Conservation (phyloP, 2,113 vertebrate genomes). For the Scomber colias region DNA sequence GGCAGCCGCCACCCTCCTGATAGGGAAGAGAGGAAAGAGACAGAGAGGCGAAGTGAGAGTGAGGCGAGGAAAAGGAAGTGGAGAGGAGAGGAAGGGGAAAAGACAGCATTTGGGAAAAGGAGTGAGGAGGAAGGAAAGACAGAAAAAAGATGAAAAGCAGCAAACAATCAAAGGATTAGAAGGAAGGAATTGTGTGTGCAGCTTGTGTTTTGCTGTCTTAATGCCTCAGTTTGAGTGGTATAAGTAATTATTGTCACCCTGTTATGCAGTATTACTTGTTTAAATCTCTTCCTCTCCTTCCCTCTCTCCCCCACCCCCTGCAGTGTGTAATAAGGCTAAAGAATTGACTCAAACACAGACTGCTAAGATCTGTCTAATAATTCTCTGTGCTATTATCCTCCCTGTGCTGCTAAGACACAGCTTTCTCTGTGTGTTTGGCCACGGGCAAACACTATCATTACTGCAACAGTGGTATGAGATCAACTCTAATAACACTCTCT, state of each 20-base stretch:
- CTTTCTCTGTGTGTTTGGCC: conserved; percentile 67
- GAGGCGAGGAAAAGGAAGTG: conserved; percentile 17
- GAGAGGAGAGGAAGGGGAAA: not conserved
- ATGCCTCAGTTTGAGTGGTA: conserved; percentile 60
- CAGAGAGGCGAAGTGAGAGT: conserved; percentile 35
- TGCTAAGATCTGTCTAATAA: conserved; percentile 75
- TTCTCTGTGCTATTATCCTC: conserved; percentile 74
- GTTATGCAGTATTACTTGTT: conserved; percentile 75
- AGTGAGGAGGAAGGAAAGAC: conserved; percentile 12
- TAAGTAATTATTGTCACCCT: conserved; percentile 77
- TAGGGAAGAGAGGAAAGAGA: conserved; percentile 59
- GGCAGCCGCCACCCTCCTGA: conserved; percentile 69
- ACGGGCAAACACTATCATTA: conserved; percentile 77
- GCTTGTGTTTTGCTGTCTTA: conserved; percentile 62
- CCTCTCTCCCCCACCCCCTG: conserved; percentile 26
- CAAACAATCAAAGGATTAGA: conserved; percentile 48
- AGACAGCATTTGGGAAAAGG: not conserved
- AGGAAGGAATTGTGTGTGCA: conserved; percentile 34
- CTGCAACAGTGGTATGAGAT: conserved; percentile 50
- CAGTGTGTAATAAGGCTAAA: conserved; percentile 77
- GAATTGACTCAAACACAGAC: conserved; percentile 73
- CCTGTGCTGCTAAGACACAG: conserved; percentile 64
- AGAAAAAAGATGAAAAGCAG: conserved; percentile 17
- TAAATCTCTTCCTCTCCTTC: conserved; percentile 42
- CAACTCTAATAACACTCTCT: conserved; percentile 53